Percentiles rank a stretch among this genome's conserved stretches.
Conservation (phyloP, 2,797 vertebrate genomes). For the Sebastiscus tertius region DNA sequence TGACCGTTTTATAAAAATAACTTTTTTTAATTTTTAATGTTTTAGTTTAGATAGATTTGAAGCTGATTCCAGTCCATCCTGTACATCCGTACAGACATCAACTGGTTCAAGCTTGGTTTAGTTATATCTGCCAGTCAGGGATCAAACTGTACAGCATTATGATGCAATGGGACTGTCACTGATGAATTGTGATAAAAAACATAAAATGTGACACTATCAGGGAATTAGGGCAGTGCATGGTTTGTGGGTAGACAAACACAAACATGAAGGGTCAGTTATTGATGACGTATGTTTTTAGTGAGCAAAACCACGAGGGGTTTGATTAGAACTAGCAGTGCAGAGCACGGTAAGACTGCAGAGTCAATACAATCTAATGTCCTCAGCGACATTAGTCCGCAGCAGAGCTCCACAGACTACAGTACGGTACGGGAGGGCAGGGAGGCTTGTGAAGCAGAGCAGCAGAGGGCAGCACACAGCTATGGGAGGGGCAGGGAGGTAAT, state of each 20-base stretch:
- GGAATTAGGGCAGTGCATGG: background rate
- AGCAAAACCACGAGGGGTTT: background rate
- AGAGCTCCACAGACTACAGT: conserved; percentile 3
- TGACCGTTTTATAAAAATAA: background rate
- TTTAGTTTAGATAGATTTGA: background rate
- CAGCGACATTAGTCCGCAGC: conserved; percentile 17
- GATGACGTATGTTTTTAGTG: background rate
- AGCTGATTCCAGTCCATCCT: background rate
- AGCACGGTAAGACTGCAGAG: background rate
- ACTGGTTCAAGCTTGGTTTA: background rate
- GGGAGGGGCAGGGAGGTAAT: conserved; percentile 47
- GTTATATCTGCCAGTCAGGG: background rate
- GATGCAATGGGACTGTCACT: background rate
- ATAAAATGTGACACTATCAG: background rate
- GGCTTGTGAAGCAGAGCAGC: conserved; percentile 32
- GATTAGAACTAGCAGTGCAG: conserved; percentile 3
- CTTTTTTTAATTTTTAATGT: background rate
- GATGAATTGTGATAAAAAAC: background rate
- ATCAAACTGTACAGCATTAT: background rate
- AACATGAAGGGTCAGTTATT: background rate
- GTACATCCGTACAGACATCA: background rate
- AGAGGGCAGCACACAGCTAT: conserved; percentile 55
- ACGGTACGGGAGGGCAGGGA: conserved; percentile 8
- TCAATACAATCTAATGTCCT: conserved; percentile 29
- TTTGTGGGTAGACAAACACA: background rate